Conservation (phyloP, 1,140 invertebrate genomes). For the Tetramorium parvispinum region DNA sequence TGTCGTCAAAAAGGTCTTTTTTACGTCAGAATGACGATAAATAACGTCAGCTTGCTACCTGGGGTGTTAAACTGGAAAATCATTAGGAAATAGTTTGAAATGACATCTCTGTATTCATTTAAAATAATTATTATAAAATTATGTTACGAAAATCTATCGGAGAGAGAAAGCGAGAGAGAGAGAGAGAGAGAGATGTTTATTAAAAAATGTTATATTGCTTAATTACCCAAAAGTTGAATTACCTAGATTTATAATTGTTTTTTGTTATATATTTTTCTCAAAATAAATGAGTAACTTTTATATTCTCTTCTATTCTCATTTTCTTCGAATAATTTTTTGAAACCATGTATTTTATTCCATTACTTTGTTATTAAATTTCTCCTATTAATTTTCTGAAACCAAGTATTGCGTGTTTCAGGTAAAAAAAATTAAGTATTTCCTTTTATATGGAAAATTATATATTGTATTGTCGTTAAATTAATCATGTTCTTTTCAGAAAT, state of each 20-base stretch:
- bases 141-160: not conserved
- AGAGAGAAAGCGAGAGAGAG: too few species aligned
- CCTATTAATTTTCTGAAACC: not conserved
- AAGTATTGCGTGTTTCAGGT: not conserved
- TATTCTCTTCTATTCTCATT: not conserved
- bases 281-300: not conserved
- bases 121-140: conserved; percentile 3
- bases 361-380: not conserved
- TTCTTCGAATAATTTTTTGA: not conserved
- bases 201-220: not conserved
- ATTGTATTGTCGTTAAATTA: not conserved
- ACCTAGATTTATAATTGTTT: not conserved
- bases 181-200: too few species aligned
- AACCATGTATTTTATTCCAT: not conserved
- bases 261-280: not conserved
- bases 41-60: too few species aligned
- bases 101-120: not conserved
- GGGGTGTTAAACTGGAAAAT: not conserved
- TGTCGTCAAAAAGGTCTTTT: too few species aligned
- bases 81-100: not conserved
- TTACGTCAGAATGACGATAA: too few species aligned
- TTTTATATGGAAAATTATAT: not conserved
- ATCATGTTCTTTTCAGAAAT: not conserved
- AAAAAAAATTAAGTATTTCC: not conserved
- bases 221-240: not conserved